phyloP scores from a whole-genome alignment of 2,113 vertebrate species.

The Microcebus griseorufus region DNA sequence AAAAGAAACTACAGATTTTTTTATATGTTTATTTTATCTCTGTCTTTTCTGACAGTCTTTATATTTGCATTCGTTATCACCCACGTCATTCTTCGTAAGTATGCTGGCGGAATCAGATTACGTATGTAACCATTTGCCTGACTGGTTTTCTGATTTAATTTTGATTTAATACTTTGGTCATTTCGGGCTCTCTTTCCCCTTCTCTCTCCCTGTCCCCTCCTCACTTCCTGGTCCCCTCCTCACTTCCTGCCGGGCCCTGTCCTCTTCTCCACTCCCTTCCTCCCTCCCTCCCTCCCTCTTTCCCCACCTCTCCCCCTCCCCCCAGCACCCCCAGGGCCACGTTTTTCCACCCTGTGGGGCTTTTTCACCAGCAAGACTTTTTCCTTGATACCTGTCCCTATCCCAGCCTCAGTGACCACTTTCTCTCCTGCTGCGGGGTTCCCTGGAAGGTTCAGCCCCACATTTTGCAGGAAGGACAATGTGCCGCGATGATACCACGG shows the following conservation, averaged over 20 bases:
- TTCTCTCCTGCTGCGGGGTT: constrained; percentile 1
- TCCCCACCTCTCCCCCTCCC: neutral
- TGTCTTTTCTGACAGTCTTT: constrained; percentile 99
- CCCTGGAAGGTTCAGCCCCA: neutral
- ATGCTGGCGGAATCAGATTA: constrained; percentile 85
- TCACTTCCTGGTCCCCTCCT: neutral
- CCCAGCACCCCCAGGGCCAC: neutral
- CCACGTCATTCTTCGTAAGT: constrained; percentile 98
- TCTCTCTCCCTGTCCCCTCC: neutral
- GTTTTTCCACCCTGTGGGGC: neutral
- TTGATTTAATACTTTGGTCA: constrained; percentile 80
- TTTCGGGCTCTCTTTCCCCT: constrained; percentile 64
- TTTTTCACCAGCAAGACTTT: neutral
- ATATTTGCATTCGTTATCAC: constrained; percentile 99
- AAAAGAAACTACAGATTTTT: constrained; percentile 99
- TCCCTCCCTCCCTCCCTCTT: neutral
- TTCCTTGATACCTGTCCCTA: neutral
- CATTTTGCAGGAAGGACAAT: neutral
- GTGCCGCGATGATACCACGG: neutral
- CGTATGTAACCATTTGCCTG: constrained; percentile 84
- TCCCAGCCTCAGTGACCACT: neutral
- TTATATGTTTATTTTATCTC: constrained; percentile 99
- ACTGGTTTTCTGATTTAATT: constrained; percentile 78
- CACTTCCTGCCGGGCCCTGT: neutral
- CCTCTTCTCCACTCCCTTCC: neutral